Evolutionary conservation across 2,888 invertebrate species (phyloP).

Genomic region (Leptinotarsa juncta): DNA sequence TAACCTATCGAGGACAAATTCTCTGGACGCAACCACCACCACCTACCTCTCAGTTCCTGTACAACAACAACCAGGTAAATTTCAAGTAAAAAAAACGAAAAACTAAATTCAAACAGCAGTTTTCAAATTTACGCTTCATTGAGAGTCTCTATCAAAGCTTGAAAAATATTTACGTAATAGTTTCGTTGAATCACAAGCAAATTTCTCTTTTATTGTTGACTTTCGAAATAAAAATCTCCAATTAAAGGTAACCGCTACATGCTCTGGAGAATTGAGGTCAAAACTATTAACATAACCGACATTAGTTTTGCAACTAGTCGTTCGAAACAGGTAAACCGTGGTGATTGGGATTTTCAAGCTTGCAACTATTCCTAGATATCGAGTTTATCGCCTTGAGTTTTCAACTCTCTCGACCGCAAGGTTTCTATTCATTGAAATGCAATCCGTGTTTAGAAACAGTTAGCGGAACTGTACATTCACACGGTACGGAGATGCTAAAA

Average conservation of each 20-base stretch:
- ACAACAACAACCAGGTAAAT: slow-evolving; percentile 83
- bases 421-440: slow-evolving; percentile 19
- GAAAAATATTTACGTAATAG: slow-evolving; percentile 8
- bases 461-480: not conserved
- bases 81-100: not conserved
- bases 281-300: slow-evolving; percentile 26
- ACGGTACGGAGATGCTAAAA: not conserved
- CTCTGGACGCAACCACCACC: slow-evolving; percentile 85
- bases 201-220: slow-evolving; percentile 38
- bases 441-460: not conserved
- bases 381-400: slow-evolving; percentile 15
- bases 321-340: slow-evolving; percentile 2
- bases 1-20: slow-evolving; percentile 76
- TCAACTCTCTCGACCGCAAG: slow-evolving; percentile 7
- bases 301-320: slow-evolving; percentile 30
- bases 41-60: slow-evolving; percentile 79
- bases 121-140: not conserved
- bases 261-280: slow-evolving; percentile 33
- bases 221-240: slow-evolving; percentile 35
- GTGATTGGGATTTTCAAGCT: not conserved
- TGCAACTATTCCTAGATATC: not conserved
- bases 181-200: slow-evolving; percentile 19
- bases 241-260: slow-evolving; percentile 35
- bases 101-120: not conserved
- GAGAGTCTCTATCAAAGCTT: not conserved